Conservation (phyloP, 2,113 vertebrate genomes). For the Apodemus speciosus region DNA sequence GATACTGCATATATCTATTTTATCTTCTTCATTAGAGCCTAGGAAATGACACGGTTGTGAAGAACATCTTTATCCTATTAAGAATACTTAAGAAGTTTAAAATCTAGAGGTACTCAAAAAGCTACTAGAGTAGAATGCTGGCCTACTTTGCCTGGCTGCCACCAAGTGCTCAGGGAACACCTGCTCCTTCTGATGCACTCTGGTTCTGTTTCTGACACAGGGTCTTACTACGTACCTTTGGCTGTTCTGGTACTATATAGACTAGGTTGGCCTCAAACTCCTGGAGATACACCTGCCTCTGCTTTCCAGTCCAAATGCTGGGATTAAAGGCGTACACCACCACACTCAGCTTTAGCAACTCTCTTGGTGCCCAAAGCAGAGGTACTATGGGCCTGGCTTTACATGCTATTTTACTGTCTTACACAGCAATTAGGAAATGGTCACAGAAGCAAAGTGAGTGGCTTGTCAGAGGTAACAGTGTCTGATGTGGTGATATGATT, state of each 20-base stretch:
- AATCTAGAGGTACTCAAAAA: not conserved
- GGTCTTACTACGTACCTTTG: not conserved
- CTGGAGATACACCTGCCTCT: not conserved
- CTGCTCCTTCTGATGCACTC: not conserved
- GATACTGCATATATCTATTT: too few species aligned
- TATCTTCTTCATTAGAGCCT: not conserved
- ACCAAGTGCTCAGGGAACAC: too few species aligned
- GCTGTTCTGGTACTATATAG: not conserved
- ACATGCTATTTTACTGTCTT: too few species aligned
- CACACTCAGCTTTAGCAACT: not conserved
- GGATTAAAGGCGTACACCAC: not conserved
- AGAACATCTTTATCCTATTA: not conserved
- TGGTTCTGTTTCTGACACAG: not conserved
- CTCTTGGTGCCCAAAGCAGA: not conserved
- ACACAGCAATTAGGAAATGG: not conserved
- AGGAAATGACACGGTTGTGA: not conserved
- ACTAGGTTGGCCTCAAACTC: not conserved
- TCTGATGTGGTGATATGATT: not conserved
- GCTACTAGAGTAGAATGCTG: not conserved
- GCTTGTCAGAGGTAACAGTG: not conserved
- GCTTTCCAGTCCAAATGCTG: not conserved
- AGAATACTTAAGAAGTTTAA: not conserved
- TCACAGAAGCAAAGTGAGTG: not conserved
- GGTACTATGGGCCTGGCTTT: rapidly evolving
- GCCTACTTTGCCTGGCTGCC: too few species aligned